phyloP scores from a whole-genome alignment of 1,140 invertebrate species.

The Holcopasites calliopsidis region DNA sequence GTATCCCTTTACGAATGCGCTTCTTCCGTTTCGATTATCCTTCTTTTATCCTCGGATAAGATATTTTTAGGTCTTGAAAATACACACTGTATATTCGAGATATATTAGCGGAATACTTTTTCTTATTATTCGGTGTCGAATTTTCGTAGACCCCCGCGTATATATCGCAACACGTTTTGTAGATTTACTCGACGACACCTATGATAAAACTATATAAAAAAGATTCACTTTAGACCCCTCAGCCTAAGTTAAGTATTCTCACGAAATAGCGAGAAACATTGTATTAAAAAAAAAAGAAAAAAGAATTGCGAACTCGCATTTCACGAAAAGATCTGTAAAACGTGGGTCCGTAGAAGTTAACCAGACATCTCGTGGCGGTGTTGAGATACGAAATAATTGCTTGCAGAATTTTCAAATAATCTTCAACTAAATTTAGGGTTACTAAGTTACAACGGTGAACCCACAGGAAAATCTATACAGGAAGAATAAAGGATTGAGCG shows the following conservation, averaged over 20 bases:
- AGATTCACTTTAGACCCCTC: slow-evolving; percentile 51
- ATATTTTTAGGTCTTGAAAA: slow-evolving; percentile 44
- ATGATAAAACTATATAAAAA: slow-evolving; percentile 15
- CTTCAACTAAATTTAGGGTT: slow-evolving; percentile 48
- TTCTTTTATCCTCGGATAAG: background rate
- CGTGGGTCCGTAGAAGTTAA: slow-evolving; percentile 15
- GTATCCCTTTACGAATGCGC: slow-evolving; percentile 51
- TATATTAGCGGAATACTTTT: background rate
- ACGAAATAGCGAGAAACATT: slow-evolving; percentile 18
- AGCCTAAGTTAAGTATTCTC: slow-evolving; percentile 35
- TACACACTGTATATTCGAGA: background rate
- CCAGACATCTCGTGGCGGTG: background rate
- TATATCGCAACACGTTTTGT: slow-evolving; percentile 20
- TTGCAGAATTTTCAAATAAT: background rate
- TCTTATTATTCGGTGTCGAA: background rate
- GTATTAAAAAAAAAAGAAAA: background rate
- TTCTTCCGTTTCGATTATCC: background rate
- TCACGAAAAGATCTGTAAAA: background rate
- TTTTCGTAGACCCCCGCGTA: background rate
- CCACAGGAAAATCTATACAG: background rate
- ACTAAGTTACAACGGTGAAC: slow-evolving; percentile 67
- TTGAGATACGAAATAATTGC: too few species aligned
- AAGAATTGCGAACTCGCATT: background rate
- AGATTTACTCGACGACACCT: slow-evolving; percentile 23
- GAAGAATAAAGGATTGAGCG: background rate